phyloP scores from a whole-genome alignment of 2,888 invertebrate species.

The Hipparchia semele region DNA sequence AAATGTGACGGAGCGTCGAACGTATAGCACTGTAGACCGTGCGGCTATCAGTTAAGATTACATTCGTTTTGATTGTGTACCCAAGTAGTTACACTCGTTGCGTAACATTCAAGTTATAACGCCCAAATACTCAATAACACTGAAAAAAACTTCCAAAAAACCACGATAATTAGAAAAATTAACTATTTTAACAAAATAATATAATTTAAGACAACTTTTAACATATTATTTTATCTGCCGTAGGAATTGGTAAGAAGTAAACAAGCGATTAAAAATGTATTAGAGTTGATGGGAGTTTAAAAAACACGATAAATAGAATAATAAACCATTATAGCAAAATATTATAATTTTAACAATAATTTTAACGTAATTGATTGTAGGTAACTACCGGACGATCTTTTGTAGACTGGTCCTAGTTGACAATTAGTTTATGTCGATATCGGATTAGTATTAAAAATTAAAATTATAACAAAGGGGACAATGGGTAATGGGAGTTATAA shows the following conservation, averaged over 20 bases:
- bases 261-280: no score
- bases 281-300: no score
- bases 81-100: constrained; percentile 9
- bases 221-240: no score
- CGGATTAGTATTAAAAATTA: background rate
- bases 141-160: background rate
- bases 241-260: no score
- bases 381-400: no score
- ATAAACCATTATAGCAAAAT: no score
- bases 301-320: no score
- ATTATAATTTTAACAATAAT: no score
- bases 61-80: constrained; percentile 35
- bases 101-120: constrained; percentile 31
- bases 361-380: no score
- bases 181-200: background rate
- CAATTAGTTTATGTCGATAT: background rate
- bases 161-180: background rate
- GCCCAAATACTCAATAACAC: constrained; percentile 19
- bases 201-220: background rate
- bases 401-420: background rate
- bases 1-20: constrained; percentile 18
- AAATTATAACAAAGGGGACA: constrained; percentile 14
- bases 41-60: constrained; percentile 36
- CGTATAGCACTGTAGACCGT: constrained; percentile 9
- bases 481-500: constrained; percentile 10